phyloP scores from a whole-genome alignment of 2,113 vertebrate species.

The Xenopus tropicalis region UCB_Xtro_10.0 CM004452.2:50306501-50307000 shows the following conservation, averaged over 20 bases:
- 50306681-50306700: slow-evolving; percentile 36
- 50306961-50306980: too few species aligned
- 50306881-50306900: slow-evolving; percentile 79
- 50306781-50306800: too few species aligned
- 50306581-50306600: slow-evolving; percentile 26
- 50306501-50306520: too few species aligned
- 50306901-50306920: slow-evolving; percentile 70
- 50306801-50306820: too few species aligned
- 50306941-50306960: slow-evolving; percentile 44
- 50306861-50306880: slow-evolving; percentile 90
- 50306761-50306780: too few species aligned
- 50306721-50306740: too few species aligned
- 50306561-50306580: too few species aligned
- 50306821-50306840: slow-evolving; percentile 54
- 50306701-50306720: slow-evolving; percentile 28
- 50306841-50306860: slow-evolving; percentile 85
- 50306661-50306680: slow-evolving; percentile 38
- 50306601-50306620: slow-evolving; percentile 42
- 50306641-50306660: slow-evolving; percentile 40
- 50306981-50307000: too few species aligned
- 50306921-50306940: slow-evolving; percentile 79
- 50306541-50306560: too few species aligned
- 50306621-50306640: slow-evolving; percentile 40
- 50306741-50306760: too few species aligned
- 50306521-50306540: too few species aligned